These are phyloP conservation scores for Acleris emargana DNA, from an alignment of 2,888 invertebrate genomes.

Conservation along the genomic window DNA sequence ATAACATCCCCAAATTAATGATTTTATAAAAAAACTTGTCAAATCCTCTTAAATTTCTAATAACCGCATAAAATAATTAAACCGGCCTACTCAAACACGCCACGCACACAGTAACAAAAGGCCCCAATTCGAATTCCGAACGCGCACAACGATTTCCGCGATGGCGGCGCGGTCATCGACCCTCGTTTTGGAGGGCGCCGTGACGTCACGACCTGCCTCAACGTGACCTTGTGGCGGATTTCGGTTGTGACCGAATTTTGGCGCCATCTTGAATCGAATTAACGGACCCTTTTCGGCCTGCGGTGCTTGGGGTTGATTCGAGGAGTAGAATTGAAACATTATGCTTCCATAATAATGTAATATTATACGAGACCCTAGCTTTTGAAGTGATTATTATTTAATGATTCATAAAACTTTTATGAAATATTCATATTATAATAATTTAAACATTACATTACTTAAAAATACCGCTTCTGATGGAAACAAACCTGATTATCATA, in stretches of 20 bases:
- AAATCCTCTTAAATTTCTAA: too few relatives aligned
- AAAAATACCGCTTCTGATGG: not conserved
- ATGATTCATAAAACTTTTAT: too few relatives aligned
- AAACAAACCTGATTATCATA: not conserved
- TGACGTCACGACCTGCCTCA: conserved; percentile 83
- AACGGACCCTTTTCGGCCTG: not conserved
- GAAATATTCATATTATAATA: too few relatives aligned
- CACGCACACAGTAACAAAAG: conserved; percentile 65
- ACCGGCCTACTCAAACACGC: conserved; percentile 39
- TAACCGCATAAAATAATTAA: conserved; percentile 24
- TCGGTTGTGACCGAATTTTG: conserved; percentile 51
- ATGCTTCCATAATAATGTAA: too few relatives aligned
- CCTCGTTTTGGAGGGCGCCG: conserved; percentile 78
- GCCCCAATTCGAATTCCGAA: conserved; percentile 80
- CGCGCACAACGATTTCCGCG: conserved; percentile 81
- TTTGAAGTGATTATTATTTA: too few relatives aligned
- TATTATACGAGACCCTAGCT: too few relatives aligned
- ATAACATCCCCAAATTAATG: too few relatives aligned
- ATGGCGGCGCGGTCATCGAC: conserved; percentile 75
- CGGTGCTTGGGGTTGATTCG: too few relatives aligned
- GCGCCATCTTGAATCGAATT: conserved; percentile 27
- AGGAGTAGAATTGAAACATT: too few relatives aligned
- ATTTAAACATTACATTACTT: not conserved
- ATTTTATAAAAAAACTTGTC: too few relatives aligned
- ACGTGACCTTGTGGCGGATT: conserved; percentile 70